phyloP scores from a whole-genome alignment of 2,113 vertebrate species.

The Halcyon senegalensis region DNA sequence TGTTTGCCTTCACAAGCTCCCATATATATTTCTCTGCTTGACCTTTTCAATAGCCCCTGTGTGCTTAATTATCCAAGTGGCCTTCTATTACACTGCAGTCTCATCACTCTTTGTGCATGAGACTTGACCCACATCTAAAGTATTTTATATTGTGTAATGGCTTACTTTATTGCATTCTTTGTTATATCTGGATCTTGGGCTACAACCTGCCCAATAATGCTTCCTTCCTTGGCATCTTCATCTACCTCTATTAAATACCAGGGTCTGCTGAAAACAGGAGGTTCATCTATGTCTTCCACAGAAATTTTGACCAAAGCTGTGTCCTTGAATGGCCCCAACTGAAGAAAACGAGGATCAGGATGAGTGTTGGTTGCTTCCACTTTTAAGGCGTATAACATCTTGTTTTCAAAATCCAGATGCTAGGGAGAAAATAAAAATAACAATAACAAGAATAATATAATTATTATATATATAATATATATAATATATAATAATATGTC shows the following conservation, averaged over 20 bases:
- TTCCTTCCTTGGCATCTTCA: slow-evolving; percentile 91
- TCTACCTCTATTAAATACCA: slow-evolving; percentile 94
- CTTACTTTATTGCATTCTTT: slow-evolving; percentile 89
- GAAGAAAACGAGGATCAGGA: slow-evolving; percentile 87
- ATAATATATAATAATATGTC: neutral
- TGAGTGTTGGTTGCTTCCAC: slow-evolving; percentile 92
- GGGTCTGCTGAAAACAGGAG: slow-evolving; percentile 87
- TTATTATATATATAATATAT: too few relatives aligned
- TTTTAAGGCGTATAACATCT: slow-evolving; percentile 85
- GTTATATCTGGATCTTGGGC: slow-evolving; percentile 90
- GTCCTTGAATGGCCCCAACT: slow-evolving; percentile 92
- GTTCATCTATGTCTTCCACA: slow-evolving; percentile 90
- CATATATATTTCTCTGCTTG: neutral
- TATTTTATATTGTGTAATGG: neutral
- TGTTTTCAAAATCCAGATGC: slow-evolving; percentile 94
- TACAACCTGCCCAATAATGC: slow-evolving; percentile 87
- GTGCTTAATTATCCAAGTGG: neutral
- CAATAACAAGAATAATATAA: neutral
- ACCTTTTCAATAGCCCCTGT: neutral
- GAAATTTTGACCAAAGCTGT: slow-evolving; percentile 87
- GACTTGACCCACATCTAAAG: neutral
- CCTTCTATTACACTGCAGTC: neutral
- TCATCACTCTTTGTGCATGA: neutral
- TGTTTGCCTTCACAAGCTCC: neutral
- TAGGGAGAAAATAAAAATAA: slow-evolving; percentile 66